Evolutionary conservation across 1,140 invertebrate genomes (phyloP), one percentile per base, ranked within the genome.

Genomic region (Solenopsis invicta): DNA sequence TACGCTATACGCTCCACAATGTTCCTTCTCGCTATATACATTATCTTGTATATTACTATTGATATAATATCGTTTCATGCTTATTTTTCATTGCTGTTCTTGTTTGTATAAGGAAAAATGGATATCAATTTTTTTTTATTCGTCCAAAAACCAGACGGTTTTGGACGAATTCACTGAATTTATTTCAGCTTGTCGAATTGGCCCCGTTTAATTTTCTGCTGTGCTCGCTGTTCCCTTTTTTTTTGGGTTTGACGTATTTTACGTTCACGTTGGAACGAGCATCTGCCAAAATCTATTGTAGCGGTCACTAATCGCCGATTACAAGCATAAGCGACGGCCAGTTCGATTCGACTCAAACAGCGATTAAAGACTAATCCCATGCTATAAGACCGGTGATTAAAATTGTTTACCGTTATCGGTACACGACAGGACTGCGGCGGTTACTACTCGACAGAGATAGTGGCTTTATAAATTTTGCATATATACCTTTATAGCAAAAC

Each of bases 371-470:
- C n/a, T 74, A 85, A 85, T 85, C 56, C 72, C 56, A n/a, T 4
- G 45, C 41, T 64, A 67, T 81, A 78, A 88, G 85, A 76, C 29
- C 56, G 50, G 45, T 66, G 89, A 90, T 90, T 90, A 90, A 90
- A 90, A 85, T 90, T 87, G 80, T 88, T 88, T 85, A 72, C 74
- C 34, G 61, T 66, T 69, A 81, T 81, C 78, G 64, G 37, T 37
- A 45, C 78, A 71, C 37, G 64, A 81, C 48, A 41, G 48, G 10
- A n/a, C 37, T 45, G 10, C 16, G 37, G 37, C 66, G 50, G 37
- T 24, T 13, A 18, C 37, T 56, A 41, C 9, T 29, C 24, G n/a
- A 77, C 41, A 16, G 56, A 24, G 16, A 24, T 59, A 37, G 54
- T 37, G 45, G 69, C 13, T 62, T 52, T 41, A 34, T n/a, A 76